A percentile compares a stretch with the other conserved stretches of the same genome.
These are phyloP conservation scores for Trochalopteron elliotii DNA, from an alignment of 2,113 vertebrate genomes.

Conservation along the genomic window DNA sequence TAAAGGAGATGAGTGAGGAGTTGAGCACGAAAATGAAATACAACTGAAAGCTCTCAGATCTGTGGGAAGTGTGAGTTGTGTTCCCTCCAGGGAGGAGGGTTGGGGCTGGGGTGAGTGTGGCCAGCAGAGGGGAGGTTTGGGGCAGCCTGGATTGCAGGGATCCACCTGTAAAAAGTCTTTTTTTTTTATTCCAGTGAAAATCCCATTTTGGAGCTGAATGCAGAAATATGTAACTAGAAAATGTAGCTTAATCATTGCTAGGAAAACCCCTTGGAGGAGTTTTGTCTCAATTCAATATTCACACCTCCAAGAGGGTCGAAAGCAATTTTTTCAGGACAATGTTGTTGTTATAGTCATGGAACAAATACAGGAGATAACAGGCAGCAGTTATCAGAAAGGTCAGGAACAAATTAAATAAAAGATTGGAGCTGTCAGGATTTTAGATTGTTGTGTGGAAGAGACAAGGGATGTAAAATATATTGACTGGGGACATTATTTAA, in stretches of 20 bases:
- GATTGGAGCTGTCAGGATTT: not conserved
- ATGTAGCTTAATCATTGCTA: not conserved
- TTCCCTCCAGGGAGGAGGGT: not conserved
- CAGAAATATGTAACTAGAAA: not conserved
- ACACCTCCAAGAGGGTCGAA: not conserved
- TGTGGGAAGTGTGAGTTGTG: not conserved
- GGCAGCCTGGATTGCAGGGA: not conserved
- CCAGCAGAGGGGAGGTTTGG: not conserved
- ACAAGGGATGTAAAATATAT: not conserved
- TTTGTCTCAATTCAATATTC: not conserved
- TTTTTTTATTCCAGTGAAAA: not conserved
- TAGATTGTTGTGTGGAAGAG: not conserved
- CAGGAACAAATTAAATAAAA: slow-evolving; percentile 24
- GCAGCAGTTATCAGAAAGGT: not conserved
- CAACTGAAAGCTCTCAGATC: not conserved
- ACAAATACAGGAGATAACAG: not conserved
- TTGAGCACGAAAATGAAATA: not conserved
- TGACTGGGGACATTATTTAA: not conserved
- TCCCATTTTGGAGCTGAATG: not conserved
- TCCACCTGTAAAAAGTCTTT: not conserved
- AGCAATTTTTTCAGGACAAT: not conserved
- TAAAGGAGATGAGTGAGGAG: not conserved
- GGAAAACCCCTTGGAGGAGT: not conserved
- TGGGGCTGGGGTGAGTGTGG: not conserved
- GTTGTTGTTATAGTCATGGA: not conserved